These are phyloP conservation scores for Mustelus asterias DNA, from an alignment of 2,113 vertebrate species.

Conservation along the genomic window DNA sequence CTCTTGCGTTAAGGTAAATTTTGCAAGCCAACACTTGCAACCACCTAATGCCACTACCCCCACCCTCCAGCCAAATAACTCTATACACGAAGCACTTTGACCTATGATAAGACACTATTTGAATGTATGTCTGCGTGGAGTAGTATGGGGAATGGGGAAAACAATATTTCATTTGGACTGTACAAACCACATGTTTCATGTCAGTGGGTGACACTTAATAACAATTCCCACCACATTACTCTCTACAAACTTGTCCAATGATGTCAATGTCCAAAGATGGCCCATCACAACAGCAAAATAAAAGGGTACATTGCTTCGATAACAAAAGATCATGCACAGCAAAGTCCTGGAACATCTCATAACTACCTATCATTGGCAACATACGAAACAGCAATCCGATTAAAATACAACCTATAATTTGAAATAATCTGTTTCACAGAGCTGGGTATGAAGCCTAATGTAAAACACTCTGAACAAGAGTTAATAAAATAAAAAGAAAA, in stretches of 20 bases:
- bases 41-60: too few relatives aligned
- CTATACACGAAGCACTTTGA: neutral
- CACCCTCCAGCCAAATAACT: neutral
- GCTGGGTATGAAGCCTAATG: neutral
- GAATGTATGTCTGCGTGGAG: neutral
- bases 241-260: neutral
- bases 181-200: neutral
- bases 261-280: neutral
- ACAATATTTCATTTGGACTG: neutral
- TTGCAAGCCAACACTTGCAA: neutral
- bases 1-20: neutral
- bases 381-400: neutral
- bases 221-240: neutral
- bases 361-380: neutral
- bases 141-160: neutral
- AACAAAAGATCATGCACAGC: neutral
- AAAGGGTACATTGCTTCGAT: neutral
- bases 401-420: conserved; percentile 4
- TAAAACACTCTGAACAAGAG: conserved; percentile 20
- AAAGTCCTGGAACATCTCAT: neutral
- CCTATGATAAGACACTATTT: neutral
- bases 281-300: neutral
- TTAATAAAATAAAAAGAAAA: neutral
- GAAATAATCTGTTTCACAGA: neutral
- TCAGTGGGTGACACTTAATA: neutral